Conservation (phyloP, 2,113 vertebrate species). For the Oostethus manadensis region DNA sequence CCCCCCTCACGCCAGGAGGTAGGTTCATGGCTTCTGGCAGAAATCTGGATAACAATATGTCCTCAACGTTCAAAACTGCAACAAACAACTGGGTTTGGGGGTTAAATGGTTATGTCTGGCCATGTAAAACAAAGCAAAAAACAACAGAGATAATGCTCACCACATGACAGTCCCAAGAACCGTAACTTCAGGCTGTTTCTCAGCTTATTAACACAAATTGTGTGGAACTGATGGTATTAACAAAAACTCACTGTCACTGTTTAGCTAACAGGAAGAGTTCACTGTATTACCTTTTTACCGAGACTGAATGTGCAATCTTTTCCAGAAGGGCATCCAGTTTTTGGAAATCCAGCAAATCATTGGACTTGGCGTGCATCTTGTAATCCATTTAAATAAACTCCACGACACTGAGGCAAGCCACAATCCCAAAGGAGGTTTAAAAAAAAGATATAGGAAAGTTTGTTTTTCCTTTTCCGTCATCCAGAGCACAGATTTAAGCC, state of each 20-base stretch:
- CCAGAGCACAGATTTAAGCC: conserved; percentile 52
- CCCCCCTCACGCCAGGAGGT: conserved; percentile 57
- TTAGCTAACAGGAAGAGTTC: conserved; percentile 14
- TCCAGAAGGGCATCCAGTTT: conserved; percentile 78
- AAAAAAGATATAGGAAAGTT: conserved; percentile 48
- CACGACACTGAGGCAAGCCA: conserved; percentile 53
- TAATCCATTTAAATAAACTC: conserved; percentile 72
- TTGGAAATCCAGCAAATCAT: conserved; percentile 79
- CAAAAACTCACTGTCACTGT: neutral
- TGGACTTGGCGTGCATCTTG: conserved; percentile 79
- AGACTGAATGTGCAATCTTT: conserved; percentile 77
- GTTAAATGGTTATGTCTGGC: neutral
- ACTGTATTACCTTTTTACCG: conserved; percentile 73
- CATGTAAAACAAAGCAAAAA: conserved; percentile 5
- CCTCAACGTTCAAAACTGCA: conserved; percentile 29
- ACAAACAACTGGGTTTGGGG: conserved; percentile 8
- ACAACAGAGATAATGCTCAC: conserved; percentile 3
- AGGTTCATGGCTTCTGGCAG: conserved; percentile 49
- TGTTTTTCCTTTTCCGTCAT: conserved; percentile 36
- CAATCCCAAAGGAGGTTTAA: conserved; percentile 23
- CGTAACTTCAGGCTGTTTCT: conserved; percentile 12
- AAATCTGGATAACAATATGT: conserved; percentile 56
- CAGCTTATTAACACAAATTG: conserved; percentile 9
- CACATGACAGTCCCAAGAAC: conserved; percentile 31
- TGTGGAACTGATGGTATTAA: neutral